A percentile compares a stretch with the other conserved stretches of the same genome.
These are phyloP conservation scores for Acleris holmiana DNA, from an alignment of 2,888 invertebrate genomes.

Conservation along the genomic window DNA sequence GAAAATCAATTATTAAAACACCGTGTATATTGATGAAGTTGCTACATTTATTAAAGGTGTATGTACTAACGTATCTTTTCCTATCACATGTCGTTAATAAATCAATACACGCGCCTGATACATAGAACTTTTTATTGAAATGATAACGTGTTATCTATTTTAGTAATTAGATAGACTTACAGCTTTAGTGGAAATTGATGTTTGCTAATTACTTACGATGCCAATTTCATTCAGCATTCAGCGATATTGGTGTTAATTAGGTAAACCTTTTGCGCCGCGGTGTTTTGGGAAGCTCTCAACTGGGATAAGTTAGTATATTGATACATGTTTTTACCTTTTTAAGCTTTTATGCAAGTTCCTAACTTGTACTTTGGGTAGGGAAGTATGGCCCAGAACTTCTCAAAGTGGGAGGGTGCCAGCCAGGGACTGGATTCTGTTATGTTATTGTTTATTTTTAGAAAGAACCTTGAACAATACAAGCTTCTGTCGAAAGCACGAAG, in stretches of 20 bases:
- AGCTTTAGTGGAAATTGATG: conserved; percentile 33
- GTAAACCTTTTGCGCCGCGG: conserved; percentile 7
- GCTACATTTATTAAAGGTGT: too few species aligned
- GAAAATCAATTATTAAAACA: too few species aligned
- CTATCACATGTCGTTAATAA: background rate
- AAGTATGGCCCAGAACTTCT: too few species aligned
- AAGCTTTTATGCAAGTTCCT: too few species aligned
- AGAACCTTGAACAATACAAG: too few species aligned
- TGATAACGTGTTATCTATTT: conserved; percentile 22
- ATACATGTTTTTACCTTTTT: too few species aligned
- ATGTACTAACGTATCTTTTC: background rate
- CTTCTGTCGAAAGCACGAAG: too few species aligned
- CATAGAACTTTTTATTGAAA: conserved; percentile 15
- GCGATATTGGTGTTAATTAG: conserved; percentile 15
- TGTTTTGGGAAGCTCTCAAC: conserved; percentile 3
- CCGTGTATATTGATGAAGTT: too few species aligned
- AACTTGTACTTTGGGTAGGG: too few species aligned
- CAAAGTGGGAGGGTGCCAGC: too few species aligned
- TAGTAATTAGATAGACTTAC: background rate
- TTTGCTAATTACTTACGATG: conserved; percentile 32
- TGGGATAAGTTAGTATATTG: background rate
- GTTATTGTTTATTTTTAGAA: too few species aligned
- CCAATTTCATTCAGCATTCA: conserved; percentile 18
- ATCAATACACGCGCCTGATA: conserved; percentile 6
- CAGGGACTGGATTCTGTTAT: too few species aligned